phyloP scores from a whole-genome alignment of 2,113 vertebrate species.

The Ondatra zibethicus region DNA sequence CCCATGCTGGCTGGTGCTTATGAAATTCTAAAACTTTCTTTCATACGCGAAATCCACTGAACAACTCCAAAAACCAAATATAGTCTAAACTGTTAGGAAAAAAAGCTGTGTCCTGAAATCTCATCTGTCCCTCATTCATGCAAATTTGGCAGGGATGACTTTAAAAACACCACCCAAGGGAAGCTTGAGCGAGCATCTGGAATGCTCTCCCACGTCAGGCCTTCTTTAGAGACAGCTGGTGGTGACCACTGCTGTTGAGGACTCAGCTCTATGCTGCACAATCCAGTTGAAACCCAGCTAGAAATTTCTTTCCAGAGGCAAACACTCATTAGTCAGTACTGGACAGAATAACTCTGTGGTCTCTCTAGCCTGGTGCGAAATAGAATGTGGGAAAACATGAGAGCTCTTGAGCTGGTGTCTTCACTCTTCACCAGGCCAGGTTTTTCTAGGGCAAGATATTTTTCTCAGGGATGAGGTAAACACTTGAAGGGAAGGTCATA shows the following conservation, averaged over 20 bases:
- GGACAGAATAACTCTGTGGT: background rate
- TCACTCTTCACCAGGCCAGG: background rate
- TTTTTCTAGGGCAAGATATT: background rate
- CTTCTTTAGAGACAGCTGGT: constrained; percentile 40
- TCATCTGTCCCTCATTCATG: constrained; percentile 72
- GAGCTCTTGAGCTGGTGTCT: background rate
- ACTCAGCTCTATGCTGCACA: background rate
- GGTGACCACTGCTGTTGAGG: background rate
- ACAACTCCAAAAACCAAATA: constrained; percentile 74
- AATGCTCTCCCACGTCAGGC: background rate
- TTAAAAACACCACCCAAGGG: constrained; percentile 46
- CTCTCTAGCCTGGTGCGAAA: background rate
- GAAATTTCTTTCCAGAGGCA: background rate
- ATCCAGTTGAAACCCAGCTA: background rate
- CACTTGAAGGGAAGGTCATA: background rate
- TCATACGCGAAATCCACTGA: constrained; percentile 64
- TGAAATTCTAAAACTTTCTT: constrained; percentile 68
- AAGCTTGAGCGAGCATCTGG: constrained; percentile 38
- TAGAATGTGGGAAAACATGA: background rate
- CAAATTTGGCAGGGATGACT: constrained; percentile 66
- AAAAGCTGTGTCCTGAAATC: constrained; percentile 74
- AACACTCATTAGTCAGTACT: background rate
- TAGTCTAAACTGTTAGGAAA: constrained; percentile 68
- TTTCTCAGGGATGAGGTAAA: background rate
- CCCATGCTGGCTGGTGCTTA: constrained; percentile 15